phyloP scores from a whole-genome alignment of 2,888 invertebrate genomes.

The Euclidia mi region DNA sequence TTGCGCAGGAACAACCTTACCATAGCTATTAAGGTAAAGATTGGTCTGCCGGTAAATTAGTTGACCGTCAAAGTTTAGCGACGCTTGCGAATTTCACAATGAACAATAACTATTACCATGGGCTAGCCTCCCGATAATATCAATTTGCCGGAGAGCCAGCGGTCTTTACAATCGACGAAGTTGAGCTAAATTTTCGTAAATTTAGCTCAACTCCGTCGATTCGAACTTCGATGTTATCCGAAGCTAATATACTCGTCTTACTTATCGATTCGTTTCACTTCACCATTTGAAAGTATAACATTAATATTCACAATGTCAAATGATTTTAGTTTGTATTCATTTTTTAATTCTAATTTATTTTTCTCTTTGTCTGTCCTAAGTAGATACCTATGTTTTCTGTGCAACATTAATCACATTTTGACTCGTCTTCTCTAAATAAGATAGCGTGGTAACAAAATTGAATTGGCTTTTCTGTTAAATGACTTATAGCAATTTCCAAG shows the following conservation, averaged over 20 bases:
- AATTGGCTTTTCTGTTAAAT: no score
- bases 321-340: slow-evolving; percentile 13
- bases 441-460: no score
- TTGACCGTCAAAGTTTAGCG: slow-evolving; percentile 66
- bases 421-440: no score
- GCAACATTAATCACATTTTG: neutral
- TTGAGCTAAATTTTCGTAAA: slow-evolving; percentile 62
- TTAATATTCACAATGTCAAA: slow-evolving; percentile 29
- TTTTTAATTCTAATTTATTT: neutral
- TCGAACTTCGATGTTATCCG: slow-evolving; percentile 68
- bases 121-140: slow-evolving; percentile 71
- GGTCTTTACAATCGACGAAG: slow-evolving; percentile 66
- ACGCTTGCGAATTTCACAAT: slow-evolving; percentile 71
- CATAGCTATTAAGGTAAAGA: no score
- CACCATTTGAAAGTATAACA: slow-evolving; percentile 60
- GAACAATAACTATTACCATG: slow-evolving; percentile 77
- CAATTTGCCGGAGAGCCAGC: slow-evolving; percentile 67
- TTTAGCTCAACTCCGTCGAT: no score
- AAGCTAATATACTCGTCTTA: slow-evolving; percentile 65
- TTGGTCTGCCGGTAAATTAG: slow-evolving; percentile 74
- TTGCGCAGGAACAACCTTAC: slow-evolving; percentile 49
- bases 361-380: no score
- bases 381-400: neutral
- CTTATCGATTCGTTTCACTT: slow-evolving; percentile 52
- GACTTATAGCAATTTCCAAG: no score